Evolutionary conservation across 2,888 invertebrate species (phyloP).

Genomic region (Timandra comae): DNA sequence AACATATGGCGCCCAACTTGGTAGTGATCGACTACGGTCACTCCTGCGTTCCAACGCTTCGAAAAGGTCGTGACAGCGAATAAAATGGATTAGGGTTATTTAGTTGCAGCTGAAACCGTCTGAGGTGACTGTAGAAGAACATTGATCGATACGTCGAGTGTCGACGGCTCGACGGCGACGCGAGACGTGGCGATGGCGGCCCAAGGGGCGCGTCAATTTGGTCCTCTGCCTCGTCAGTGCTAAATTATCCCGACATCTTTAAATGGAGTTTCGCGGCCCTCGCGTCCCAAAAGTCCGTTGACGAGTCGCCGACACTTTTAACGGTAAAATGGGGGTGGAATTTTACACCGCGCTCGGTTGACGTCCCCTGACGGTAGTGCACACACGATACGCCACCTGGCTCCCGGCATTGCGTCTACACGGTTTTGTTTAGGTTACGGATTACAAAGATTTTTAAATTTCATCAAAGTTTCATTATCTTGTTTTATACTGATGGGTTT

Average conservation of each 20-base stretch:
- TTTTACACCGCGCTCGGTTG: constrained; percentile 38
- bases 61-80: constrained; percentile 36
- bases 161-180: no score
- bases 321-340: constrained; percentile 39
- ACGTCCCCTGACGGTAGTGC: constrained; percentile 43
- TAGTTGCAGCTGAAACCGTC: constrained; percentile 48
- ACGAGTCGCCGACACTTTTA: constrained; percentile 42
- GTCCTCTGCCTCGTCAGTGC: constrained; percentile 68
- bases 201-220: constrained; percentile 68
- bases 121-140: constrained; percentile 46
- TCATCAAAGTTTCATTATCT: no score
- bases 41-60: constrained; percentile 38
- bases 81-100: constrained; percentile 56
- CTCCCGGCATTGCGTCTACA: constrained; percentile 31
- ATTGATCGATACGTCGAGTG: constrained; percentile 60
- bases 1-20: constrained; percentile 17
- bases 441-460: constrained; percentile 8
- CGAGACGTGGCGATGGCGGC: no score
- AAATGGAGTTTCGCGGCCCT: constrained; percentile 73
- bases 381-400: constrained; percentile 57
- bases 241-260: constrained; percentile 75
- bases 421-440: constrained; percentile 14
- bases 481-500: no score
- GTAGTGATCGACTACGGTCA: constrained; percentile 26
- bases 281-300: constrained; percentile 51